Percentiles rank a stretch among this genome's conserved stretches.
phyloP scores from a whole-genome alignment of 2,888 invertebrate genomes.

The Drosophila melanosoma region DNA sequence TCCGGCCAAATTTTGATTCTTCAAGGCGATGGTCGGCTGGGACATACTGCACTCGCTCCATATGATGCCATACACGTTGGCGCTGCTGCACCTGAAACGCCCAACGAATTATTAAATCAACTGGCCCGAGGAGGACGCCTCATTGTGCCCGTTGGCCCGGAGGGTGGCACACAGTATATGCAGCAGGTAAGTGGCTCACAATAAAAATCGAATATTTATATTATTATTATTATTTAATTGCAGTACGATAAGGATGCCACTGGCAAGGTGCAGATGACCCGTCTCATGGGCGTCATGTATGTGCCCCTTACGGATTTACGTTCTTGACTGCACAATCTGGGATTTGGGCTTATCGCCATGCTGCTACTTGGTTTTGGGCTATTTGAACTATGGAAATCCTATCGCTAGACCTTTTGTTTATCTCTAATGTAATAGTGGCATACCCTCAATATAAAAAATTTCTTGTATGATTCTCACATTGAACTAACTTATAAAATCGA shows the following conservation, averaged over 20 bases:
- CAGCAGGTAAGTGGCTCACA: conserved; percentile 87
- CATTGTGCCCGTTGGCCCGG: conserved; percentile 95
- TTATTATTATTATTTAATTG: neutral
- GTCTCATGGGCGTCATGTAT: conserved; percentile 97
- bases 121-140: conserved; percentile 90
- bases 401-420: conserved; percentile 27
- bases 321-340: conserved; percentile 79
- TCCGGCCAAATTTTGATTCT: conserved; percentile 88
- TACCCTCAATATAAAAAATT: conserved; percentile 10
- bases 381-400: conserved; percentile 63
- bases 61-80: conserved; percentile 98
- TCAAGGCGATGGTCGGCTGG: conserved; percentile 96
- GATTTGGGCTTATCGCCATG: conserved; percentile 59
- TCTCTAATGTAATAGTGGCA: neutral
- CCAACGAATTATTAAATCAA: conserved; percentile 88
- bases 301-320: conserved; percentile 96
- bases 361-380: conserved; percentile 67
- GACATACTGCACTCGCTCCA: conserved; percentile 90
- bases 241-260: conserved; percentile 94
- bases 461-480: conserved; percentile 26
- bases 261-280: conserved; percentile 90
- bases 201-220: neutral
- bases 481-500: conserved; percentile 10
- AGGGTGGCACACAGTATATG: conserved; percentile 94
- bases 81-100: conserved; percentile 92